Conservation (phyloP, 2,888 invertebrate species). For the Eristalis tenax region DNA sequence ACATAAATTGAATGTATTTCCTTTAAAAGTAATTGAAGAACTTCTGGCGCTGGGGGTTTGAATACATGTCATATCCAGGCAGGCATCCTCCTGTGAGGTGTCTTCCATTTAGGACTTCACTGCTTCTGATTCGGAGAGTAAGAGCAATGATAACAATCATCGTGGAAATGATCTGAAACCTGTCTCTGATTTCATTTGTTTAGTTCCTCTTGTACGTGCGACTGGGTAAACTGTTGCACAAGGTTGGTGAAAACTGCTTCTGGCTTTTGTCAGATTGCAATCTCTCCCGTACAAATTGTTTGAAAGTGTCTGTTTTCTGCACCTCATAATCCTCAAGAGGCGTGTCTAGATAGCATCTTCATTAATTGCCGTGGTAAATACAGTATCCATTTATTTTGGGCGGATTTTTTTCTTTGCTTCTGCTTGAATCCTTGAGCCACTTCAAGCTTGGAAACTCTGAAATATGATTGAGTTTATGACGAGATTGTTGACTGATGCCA, state of each 20-base stretch:
- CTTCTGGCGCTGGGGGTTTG: neutral
- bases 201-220: neutral
- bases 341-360: neutral
- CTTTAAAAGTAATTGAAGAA: neutral
- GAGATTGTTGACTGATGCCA: too few species aligned
- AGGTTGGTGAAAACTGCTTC: neutral
- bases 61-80: neutral
- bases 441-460: too few species aligned
- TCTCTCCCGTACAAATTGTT: neutral
- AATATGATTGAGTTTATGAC: too few species aligned
- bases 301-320: neutral
- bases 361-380: neutral
- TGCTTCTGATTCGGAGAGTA: too few species aligned
- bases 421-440: too few species aligned
- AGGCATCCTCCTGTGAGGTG: neutral
- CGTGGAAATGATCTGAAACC: neutral
- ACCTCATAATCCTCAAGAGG: neutral
- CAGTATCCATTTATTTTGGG: too few species aligned
- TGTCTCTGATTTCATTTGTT: neutral
- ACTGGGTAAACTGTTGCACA: neutral
- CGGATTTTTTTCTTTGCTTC: too few species aligned
- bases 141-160: too few species aligned
- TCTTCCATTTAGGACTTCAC: neutral
- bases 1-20: neutral
- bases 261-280: neutral